Evolutionary conservation across 2,113 vertebrate genomes (phyloP), one percentile per base, ranked within the genome.

Genomic region (Hemichromis elongatus): DNA sequence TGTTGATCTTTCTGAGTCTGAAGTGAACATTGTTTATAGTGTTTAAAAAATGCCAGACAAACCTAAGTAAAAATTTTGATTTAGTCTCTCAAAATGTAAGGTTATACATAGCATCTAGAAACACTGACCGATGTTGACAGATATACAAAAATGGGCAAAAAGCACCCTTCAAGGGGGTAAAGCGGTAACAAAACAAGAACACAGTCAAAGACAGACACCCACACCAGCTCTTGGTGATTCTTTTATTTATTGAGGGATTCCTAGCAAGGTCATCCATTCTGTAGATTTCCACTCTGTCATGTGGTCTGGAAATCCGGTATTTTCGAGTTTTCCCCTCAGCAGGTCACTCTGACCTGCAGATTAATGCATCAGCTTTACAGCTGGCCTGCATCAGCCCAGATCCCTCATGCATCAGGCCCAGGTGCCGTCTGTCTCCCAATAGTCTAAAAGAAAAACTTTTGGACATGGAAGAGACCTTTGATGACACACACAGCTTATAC

Each of bases 331-430:
- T 66, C 35, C 61, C n/a, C 35, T 66, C 61, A 14, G 61, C 35
- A 66, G 61, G 61, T 66, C 61, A 40, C 61, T 66, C 61, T 66
- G 61, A 66, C 35, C 61, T 66, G 35, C n/a, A 40, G 61, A 59
- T 33, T 59, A 28, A 59, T 33, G 56, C 56, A 59, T 59, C 28
- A 59, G 28, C 56, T 33, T 59, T 59, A 6, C 26, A 57, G 14
- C 56, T 9, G 16, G 56, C 56, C 56, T 66, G 6, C 61, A 66
- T 40, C 61, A 66, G 33, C 59, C 59, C 59, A 63, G 59, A 63
- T 63, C 59, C 59, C 59, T 63, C 59, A 37, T 66, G 4, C 6
- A 37, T 63, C 59, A 37, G 59, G 12, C 55, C 61, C n/a, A 42
- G 37, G 37, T 42, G 63, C n/a, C 3, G 3, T 16, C 63, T 1